A percentile compares a stretch with the other conserved stretches of the same genome.
Evolutionary conservation across 2,113 vertebrate genomes (phyloP).

Genomic region (Bambusicola thoracicus): DNA sequence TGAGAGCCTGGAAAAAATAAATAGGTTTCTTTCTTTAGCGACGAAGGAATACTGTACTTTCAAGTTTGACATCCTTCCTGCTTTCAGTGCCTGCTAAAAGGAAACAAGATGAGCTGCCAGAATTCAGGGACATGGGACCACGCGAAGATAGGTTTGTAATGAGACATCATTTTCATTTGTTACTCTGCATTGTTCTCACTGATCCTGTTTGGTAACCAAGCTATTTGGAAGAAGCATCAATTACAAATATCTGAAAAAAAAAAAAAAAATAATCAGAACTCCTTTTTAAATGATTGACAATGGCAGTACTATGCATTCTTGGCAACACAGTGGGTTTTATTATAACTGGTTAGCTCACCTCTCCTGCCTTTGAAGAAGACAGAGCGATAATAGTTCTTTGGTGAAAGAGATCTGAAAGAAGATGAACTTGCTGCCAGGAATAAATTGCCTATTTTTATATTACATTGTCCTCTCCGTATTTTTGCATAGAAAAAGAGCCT

Average conservation of each 20-base stretch:
- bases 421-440: conserved; percentile 53
- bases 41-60: conserved; percentile 46
- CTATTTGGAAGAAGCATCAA: neutral
- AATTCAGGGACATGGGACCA: neutral
- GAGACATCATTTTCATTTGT: neutral
- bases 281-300: neutral
- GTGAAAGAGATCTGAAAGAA: conserved; percentile 42
- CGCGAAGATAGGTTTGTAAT: neutral
- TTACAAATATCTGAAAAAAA: neutral
- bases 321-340: conserved; percentile 23
- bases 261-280: conserved; percentile 1
- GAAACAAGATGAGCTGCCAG: neutral
- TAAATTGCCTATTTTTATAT: conserved; percentile 57
- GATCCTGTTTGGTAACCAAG: neutral
- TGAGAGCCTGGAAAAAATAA: conserved; percentile 55
- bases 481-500: conserved; percentile 40
- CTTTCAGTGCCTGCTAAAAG: conserved; percentile 3
- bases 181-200: neutral
- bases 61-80: conserved; percentile 15
- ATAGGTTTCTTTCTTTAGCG: conserved; percentile 29
- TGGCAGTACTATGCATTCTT: neutral
- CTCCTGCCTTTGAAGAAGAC: conserved; percentile 41
- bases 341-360: conserved; percentile 19
- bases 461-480: conserved; percentile 43
- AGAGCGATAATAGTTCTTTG: conserved; percentile 33